Base-by-base conservation (phyloP, 2,113 vertebrate species). In the Illadopsis cleaveri region DNA sequence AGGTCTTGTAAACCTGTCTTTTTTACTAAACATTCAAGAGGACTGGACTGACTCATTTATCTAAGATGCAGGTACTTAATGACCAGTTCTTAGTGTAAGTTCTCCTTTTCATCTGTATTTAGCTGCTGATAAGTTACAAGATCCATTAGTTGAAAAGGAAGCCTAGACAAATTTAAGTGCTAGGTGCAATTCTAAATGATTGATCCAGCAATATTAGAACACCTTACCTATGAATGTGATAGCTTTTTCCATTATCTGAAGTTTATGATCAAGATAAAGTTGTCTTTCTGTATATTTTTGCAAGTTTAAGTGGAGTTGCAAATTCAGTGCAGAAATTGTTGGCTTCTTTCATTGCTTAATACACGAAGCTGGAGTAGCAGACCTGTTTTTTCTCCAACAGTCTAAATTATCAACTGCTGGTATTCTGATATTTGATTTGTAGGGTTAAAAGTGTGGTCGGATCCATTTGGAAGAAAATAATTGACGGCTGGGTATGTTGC, bases 361-460 rank as follows among this genome's bases (percentile, higher is more conserved):
- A 31, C 17, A 30, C 5, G 24, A 53, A 50, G 24, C 51, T 77
- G 60, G 37, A 83, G 8, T 44, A 77, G 78, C 40, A 80, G 31
- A 35, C 20, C 27, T 37, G 1, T 31, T 60, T 23, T 71, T 50
- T 2, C 20, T 57, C 27, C 33, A 68, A 48, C 11, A 28, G 23
- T 87, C n/a, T 87, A 60, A 35, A 35, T 48, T 42, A 24, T 85
- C 60, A 90, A 86, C 68, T 76, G 56, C 66, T 89, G 90, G 47
- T 93, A 33, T 94, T 91, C 38, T 89, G 70, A n/a, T 84, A 19
- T 93, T 82, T 97, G 82, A 70, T 97, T 97, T 97, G 9, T 95
- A 98, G 98, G 98, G 82, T 94, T 98, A 82, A 98, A 98, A 98
- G 98, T 98, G 65, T 98, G 98, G 98, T 98, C 98, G 73, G 98